Conservation (phyloP, 2,797 vertebrate species). For the Syndactyla subalaris region DNA sequence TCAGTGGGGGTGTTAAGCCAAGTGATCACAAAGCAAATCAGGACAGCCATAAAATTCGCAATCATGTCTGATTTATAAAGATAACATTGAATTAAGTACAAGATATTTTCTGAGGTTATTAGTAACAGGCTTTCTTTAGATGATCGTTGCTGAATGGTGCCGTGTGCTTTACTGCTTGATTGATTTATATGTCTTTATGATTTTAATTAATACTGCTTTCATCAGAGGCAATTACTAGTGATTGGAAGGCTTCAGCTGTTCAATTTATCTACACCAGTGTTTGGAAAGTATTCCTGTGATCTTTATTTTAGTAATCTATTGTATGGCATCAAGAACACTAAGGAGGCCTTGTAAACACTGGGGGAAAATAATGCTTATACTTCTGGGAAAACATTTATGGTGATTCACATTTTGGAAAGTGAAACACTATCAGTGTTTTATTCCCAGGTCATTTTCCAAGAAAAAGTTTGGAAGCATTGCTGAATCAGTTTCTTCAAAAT, state of each 20-base stretch:
- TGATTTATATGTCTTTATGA: constrained; percentile 25
- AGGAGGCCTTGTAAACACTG: constrained; percentile 27
- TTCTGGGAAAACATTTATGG: constrained; percentile 49
- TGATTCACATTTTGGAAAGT: constrained; percentile 62
- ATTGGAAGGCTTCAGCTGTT: not conserved
- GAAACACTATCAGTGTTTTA: constrained; percentile 35
- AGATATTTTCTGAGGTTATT: constrained; percentile 31
- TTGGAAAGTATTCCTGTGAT: not conserved
- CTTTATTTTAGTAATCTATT: constrained; percentile 9
- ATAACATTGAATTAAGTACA: constrained; percentile 30
- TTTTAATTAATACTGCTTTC: constrained; percentile 38
- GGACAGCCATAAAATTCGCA: constrained; percentile 15
- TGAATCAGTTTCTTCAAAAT: constrained; percentile 46
- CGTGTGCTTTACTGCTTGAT: not conserved
- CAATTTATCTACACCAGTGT: not conserved
- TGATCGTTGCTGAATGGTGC: not conserved
- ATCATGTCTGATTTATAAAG: constrained; percentile 52
- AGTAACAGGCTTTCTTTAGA: constrained; percentile 29
- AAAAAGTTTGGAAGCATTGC: constrained; percentile 46
- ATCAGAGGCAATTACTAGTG: not conserved
- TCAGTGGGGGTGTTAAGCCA: constrained; percentile 33
- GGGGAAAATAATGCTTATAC: not conserved
- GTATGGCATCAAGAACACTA: constrained; percentile 6
- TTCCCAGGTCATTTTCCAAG: constrained; percentile 59
- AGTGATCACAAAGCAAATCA: constrained; percentile 1